Base-by-base conservation (phyloP, 2,888 invertebrate species). In the Lissocephala sabroskyi region DNA sequence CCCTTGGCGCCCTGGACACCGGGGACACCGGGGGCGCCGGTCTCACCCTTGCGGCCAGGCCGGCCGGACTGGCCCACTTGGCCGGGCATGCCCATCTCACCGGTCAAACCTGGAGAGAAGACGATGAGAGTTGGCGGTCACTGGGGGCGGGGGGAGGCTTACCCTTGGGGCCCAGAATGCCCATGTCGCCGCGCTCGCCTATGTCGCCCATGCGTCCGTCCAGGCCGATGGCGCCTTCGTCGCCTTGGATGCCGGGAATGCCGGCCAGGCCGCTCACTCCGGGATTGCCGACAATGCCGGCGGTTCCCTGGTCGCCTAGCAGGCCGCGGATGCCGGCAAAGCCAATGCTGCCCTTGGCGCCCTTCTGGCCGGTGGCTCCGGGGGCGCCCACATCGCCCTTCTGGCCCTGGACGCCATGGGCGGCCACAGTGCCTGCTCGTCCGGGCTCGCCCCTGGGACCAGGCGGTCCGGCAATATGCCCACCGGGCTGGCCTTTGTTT, bases 161-260 rank as follows among this genome's bases (percentile, higher is more conserved):
- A 80, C 84, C 84, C 62, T 84, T 83, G 0, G n/a, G 52, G 14
- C 84, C 84, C 70, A 71, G 55, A 0, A 56, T 45, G 10, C 84
- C 84, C 0, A 61, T 13, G 0, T 59, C 59, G 10, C 91, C 91
- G 7, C 73, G 77, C 2, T 62, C 62, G 7, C 83, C 83, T 19
- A 78, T 63, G 41, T 78, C 65, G 10, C 83, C 84, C 16, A 56
- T 64, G 10, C 64, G 60, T 41, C 84, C 65, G 36, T 90, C 89
- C 11, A 79, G 83, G 13, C 92, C 92, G 6, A 83, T 78, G 1
- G 87, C 87, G 29, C 93, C 93, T 2, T 79, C 71, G 13, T 77
- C 63, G 6, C 89, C 88, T 41, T 68, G 78, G 14, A 81, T 79
- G 0, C 82, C 84, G 28, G 77, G 68, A 47, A 83, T 77, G 4